phyloP scores from a whole-genome alignment of 2,888 invertebrate species.

The Operophtera brumata region DNA sequence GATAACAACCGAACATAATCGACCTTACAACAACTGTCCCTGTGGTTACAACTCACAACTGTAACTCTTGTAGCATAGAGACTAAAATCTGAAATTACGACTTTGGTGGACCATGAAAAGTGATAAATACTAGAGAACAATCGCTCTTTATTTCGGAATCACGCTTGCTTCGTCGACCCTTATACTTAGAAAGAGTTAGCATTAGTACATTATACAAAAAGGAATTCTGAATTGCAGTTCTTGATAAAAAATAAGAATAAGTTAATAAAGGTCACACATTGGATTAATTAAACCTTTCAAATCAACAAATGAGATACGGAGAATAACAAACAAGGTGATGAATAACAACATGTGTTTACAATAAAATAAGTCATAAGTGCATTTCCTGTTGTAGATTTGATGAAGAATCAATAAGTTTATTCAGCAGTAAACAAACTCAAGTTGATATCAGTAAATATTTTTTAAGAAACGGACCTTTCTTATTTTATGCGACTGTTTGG shows the following conservation, averaged over 20 bases:
- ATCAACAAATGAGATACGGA: not conserved
- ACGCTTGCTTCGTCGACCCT: conserved; percentile 46
- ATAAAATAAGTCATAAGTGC: conserved; percentile 10
- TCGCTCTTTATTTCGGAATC: conserved; percentile 56
- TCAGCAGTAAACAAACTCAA: not conserved
- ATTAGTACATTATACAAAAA: conserved; percentile 21
- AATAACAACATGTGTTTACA: conserved; percentile 5
- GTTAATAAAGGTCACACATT: not conserved
- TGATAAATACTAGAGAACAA: conserved; percentile 56
- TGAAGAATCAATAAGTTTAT: not conserved
- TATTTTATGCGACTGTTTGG: conserved; percentile 2
- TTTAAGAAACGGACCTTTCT: conserved; percentile 7
- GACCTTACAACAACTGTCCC: conserved; percentile 38
- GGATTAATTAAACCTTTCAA: not conserved
- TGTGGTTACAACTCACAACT: conserved; percentile 38
- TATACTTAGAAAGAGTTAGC: conserved; percentile 43
- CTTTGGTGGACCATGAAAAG: conserved; percentile 42
- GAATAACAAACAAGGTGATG: not conserved
- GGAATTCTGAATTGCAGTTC: conserved; percentile 39
- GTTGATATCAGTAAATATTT: not conserved
- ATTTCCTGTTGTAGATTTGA: conserved; percentile 18
- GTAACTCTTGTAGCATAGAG: conserved; percentile 38
- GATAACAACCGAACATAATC: conserved; percentile 49
- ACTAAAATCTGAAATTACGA: conserved; percentile 35
- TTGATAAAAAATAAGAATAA: conserved; percentile 20